Base-by-base conservation (phyloP, 2,113 vertebrate genomes). In the Pelvicachromis taeniatus region DNA sequence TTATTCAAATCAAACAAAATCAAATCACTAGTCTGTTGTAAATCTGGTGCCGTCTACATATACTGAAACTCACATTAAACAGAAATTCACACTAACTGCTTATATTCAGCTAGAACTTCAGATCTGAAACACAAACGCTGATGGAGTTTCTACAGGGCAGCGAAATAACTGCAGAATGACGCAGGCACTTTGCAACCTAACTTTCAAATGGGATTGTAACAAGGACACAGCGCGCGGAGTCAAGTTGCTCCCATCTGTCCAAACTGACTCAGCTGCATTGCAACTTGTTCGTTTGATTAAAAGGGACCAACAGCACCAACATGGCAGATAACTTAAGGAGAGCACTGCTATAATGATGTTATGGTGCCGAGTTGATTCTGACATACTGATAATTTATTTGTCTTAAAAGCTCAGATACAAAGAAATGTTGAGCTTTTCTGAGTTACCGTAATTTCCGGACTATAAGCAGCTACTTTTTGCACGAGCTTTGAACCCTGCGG, bases 381-480 rank as follows among this genome's bases (percentile, higher is more conserved):
- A 65, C 35, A 14, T 5, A 40, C 3, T 70, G 63, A 70, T 0
- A 0, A 45, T 70, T 68, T 45, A 70, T 70, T 42, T 26, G 38
- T 26, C 38, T 70, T 70, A 21, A 70, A 26, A 26, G 13, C 38
- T 70, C 65, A 45, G 65, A 2, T 42, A 42, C 13, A 5, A 3
- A 21, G 0, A 42, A 26, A 2, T 0, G 9, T 70, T 16, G 21
- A 38, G 61, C 33, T 35, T 40, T 40, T 40, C n/a, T 42, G 12
- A 5, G 35, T 68, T 9, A 16, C 63, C n/a, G n/a, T n/a, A n/a
- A n/a, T n/a, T n/a, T n/a, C n/a, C n/a, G n/a, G n/a, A n/a, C n/a
- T n/a, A n/a, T n/a, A n/a, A n/a, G n/a, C n/a, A n/a, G n/a, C n/a
- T n/a, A n/a, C n/a, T n/a, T n/a, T n/a, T n/a, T n/a, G n/a, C n/a